A percentile compares a stretch with the other conserved stretches of the same genome.
These are phyloP conservation scores for Arion vulgaris DNA, from an alignment of 1,140 invertebrate genomes.

Conservation along the genomic window DNA sequence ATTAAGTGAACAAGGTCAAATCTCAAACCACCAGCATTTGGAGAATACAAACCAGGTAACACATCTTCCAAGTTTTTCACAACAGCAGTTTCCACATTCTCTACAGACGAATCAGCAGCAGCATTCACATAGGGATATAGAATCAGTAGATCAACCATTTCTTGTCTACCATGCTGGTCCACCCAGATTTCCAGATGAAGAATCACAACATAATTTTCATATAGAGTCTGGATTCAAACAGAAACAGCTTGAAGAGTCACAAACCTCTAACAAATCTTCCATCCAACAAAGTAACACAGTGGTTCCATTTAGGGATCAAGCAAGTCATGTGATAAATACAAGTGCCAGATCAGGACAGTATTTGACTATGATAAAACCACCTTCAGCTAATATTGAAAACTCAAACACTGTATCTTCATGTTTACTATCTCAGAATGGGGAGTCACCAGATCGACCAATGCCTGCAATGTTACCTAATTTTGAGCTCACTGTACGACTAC, in stretches of 20 bases:
- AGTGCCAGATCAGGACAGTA: not conserved
- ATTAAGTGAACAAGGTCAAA: not conserved
- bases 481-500: not conserved
- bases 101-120: not conserved
- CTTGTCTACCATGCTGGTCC: not conserved
- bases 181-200: not conserved
- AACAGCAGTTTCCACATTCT: not conserved
- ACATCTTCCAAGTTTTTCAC: not conserved
- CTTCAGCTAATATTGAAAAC: not conserved
- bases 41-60: not conserved
- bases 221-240: not conserved
- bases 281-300: not conserved
- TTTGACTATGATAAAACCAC: not conserved
- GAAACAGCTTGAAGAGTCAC: not conserved
- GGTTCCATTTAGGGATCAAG: not conserved
- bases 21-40: not conserved
- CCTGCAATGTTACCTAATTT: not conserved
- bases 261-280: not conserved
- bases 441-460: not conserved
- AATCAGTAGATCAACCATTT: not conserved
- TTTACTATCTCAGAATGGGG: not conserved
- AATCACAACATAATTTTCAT: not conserved
- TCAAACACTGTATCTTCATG: not conserved
- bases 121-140: not conserved
- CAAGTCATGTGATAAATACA: not conserved